Evolutionary conservation across 2,888 invertebrate genomes (phyloP), one percentile per base, ranked within the genome.

Genomic region (Smittia sp.): DNA sequence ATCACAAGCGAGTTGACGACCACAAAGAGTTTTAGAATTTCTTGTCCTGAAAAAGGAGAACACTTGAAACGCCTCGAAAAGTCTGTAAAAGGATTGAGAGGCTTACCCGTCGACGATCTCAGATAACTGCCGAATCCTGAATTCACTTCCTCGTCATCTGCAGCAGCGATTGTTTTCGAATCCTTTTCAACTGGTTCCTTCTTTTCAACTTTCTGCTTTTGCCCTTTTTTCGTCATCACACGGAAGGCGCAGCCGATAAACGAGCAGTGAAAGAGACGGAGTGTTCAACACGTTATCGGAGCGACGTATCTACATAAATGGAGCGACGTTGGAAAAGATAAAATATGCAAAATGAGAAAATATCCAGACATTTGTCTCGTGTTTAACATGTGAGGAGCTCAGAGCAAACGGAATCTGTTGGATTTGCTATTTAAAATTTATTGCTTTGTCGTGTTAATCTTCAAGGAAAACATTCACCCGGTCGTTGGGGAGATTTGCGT

Each of bases 11-110:
- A 88, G 81, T 93, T 93, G 54, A 90, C 88, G 74, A 93, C 83
- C 22, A 93, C 90, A 80, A 93, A 93, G n/a, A 92, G 82, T 81
- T 89, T 89, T 88, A 93, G 88, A 81, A 89, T 90, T 78, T 90
- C 90, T 76, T 89, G 80, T 76, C 86, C 84, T 77, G 88, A 54
- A 66, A 32, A 11, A 73, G 27, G 52, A 62, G 54, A 39, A 66
- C 22, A 24, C n/a, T 38, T 9, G 2, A 58, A 58, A n/a, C 15
- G 13, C 46, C 38, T 58, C 20, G 24, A 22, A 58, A 20, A 15
- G 4, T 46, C 11, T 2, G n/a, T 46, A 32, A 66, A 74, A 27
- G 65, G 32, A n/a, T n/a, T 13, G 46, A 46, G 11, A 18, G 7
- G n/a, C 41, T 22, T 22, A 82, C 82, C 82, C 78, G 81, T 80